Base-by-base conservation (phyloP, 92 coral and sea anemone species). In the Porites lobata region DNA sequence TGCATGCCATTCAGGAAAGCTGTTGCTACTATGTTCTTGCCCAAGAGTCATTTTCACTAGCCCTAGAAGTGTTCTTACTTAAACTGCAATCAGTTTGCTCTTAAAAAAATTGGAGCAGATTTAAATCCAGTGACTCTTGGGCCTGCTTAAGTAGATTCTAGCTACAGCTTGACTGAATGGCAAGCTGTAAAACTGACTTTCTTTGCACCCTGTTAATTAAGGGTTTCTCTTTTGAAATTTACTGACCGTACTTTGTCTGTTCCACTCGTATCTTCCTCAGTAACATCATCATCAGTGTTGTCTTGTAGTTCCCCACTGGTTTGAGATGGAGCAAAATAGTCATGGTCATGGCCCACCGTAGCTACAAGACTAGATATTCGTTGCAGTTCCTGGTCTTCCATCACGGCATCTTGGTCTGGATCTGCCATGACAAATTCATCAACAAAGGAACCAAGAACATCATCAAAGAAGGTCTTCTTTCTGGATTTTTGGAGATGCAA, bases 401-500 rank as follows among this genome's bases (percentile, higher is more conserved):
- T 10, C 4, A 15, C 3, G 0, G 74, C 74, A 69, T 87, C 91
- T 17, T 47, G 57, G 62, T 80, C 87, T 58, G 69, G 71, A 63
- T 61, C 69, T 38, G 67, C 85, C 85, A 80, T 69, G 65, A 87
- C 91, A 87, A 51, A 87, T 52, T 87, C 73, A 78, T 87, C 86
- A 11, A 87, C 86, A 69, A 87, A 87, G 1, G 76, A 57, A 51
- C 86, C 91, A 67, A 87, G 50, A 9, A 78, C 86, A 1, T 80
- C 72, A 80, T 87, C 68, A 21, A 87, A 87, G 86, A 69, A 87
- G 29, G 56, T 66, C 20, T 9, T 61, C 79, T 87, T 87, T 72
- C 63, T 80, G 29, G 74, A 62, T 8, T 19, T 57, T 57, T 76
- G 17, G 43, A 57, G 24, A 20, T 71, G 74, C 9, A 80, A 32